phyloP scores from a whole-genome alignment of 2,888 invertebrate species.

The Fragum sueziense region DNA sequence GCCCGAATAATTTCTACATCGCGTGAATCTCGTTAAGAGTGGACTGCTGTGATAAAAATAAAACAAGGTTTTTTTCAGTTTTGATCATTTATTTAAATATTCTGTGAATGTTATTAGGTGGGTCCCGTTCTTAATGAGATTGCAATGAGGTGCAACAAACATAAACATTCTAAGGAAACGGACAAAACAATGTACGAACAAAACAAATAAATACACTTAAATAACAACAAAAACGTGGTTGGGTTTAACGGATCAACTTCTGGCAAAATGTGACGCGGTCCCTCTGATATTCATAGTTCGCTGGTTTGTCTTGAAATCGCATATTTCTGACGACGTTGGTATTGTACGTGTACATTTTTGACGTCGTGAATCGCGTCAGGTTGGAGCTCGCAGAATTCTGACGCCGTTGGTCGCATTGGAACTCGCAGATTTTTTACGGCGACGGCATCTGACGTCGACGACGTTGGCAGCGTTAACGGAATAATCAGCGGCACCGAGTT shows the following conservation, averaged over 20 bases:
- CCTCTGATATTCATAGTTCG: neutral
- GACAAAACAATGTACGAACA: conserved; percentile 13
- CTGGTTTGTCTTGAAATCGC: neutral
- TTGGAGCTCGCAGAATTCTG: too few relatives aligned
- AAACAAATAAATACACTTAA: conserved; percentile 14
- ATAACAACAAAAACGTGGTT: neutral
- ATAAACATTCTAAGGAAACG: conserved; percentile 18
- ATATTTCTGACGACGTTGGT: neutral
- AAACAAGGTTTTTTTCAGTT: too few relatives aligned
- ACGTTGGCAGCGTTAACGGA: neutral
- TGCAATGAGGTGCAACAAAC: neutral
- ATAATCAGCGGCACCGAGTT: neutral
- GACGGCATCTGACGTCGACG: too few relatives aligned
- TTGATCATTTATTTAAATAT: conserved; percentile 11
- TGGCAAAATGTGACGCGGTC: neutral
- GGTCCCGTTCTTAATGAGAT: conserved; percentile 30
- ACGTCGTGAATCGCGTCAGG: too few relatives aligned
- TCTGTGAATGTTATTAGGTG: conserved; percentile 23
- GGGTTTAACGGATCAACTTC: neutral
- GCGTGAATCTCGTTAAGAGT: too few relatives aligned
- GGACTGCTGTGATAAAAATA: too few relatives aligned
- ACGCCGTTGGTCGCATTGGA: too few relatives aligned
- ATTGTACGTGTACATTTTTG: too few relatives aligned
- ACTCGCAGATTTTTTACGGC: too few relatives aligned
- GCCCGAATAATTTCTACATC: too few relatives aligned